Evolutionary conservation across 2,797 vertebrate species (phyloP), one percentile per base, ranked within the genome.

Genomic region (Lacerta bilineata): DNA sequence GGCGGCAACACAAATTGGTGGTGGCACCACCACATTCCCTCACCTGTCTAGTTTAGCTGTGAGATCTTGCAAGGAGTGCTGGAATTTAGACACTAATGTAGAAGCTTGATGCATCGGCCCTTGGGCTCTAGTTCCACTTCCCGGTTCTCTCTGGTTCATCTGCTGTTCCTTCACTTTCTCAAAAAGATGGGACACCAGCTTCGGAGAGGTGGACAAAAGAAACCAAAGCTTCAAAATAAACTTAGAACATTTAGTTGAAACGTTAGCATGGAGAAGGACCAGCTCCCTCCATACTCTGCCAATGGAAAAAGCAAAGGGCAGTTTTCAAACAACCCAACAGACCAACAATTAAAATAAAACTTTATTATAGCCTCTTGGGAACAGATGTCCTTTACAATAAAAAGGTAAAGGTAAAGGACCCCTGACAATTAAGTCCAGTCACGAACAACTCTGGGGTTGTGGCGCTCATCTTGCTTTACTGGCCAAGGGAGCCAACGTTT

Each of bases 111-210:
- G 96, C 3, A 96, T 96, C 72, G 93, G 92, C 6, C 96, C 96
- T 87, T 93, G 97, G 3, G 95, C 92, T 89, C 97, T 96, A 92
- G 89, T 86, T 27, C 61, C 61, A 64, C 61, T 64, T 23, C 96
- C 95, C 13, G 97, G 84, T 90, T 96, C 93, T 81, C 95, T 96
- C 94, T 95, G 97, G 91, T 97, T 97, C 23, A 91, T 41, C 27
- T 95, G 95, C 41, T 84, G 90, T 27, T 97, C 96, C 91, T 98
- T 97, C 80, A 97, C 96, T 88, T 97, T 97, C 91, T 93, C 95
- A 95, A 98, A 98, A 92, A 98, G 94, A 91, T 97, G 96, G 33
- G 98, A 97, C 86, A 99, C 97, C 95, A 98, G 96, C 98, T 98
- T 93, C 2, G 89, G 85, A 88, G 2, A 84, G 80, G 77, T n/a